A percentile compares a stretch with the other conserved stretches of the same genome.
Evolutionary conservation across 2,888 invertebrate species (phyloP).

Genomic region (Orthosia incerta): DNA sequence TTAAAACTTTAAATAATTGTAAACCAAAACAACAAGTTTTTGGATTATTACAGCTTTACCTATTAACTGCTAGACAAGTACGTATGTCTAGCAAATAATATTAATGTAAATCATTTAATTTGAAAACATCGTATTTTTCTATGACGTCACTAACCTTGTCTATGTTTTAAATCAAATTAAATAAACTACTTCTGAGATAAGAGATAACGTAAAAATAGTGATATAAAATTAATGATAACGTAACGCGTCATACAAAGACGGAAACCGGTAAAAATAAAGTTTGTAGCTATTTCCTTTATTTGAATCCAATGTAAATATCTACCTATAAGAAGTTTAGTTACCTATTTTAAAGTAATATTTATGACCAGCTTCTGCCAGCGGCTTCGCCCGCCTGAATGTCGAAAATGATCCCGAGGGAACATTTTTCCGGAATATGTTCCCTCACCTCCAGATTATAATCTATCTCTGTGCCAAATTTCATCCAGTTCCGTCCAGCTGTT

Average conservation of each 20-base stretch:
- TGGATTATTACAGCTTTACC: neutral
- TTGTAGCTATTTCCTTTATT: neutral
- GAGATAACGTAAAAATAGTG: conserved; percentile 21
- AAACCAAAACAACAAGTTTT: neutral
- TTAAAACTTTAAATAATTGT: neutral
- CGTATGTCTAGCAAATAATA: neutral
- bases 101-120: neutral
- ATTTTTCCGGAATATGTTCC: too few relatives aligned
- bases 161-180: conserved; percentile 8
- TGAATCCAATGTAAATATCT: neutral
- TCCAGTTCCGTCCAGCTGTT: too few relatives aligned
- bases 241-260: conserved; percentile 12
- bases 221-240: conserved; percentile 24
- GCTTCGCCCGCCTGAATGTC: too few relatives aligned
- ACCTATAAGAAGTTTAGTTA: neutral
- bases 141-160: conserved; percentile 38
- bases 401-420: too few relatives aligned
- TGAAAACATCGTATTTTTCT: conserved; percentile 3
- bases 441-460: too few relatives aligned
- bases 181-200: conserved; percentile 25
- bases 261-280: conserved; percentile 5
- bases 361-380: too few relatives aligned
- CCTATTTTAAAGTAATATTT: too few relatives aligned
- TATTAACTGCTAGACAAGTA: neutral
- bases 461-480: too few relatives aligned